Evolutionary conservation across 2,797 vertebrate species (phyloP).

Genomic region (Sphenodon punctatus): DNA sequence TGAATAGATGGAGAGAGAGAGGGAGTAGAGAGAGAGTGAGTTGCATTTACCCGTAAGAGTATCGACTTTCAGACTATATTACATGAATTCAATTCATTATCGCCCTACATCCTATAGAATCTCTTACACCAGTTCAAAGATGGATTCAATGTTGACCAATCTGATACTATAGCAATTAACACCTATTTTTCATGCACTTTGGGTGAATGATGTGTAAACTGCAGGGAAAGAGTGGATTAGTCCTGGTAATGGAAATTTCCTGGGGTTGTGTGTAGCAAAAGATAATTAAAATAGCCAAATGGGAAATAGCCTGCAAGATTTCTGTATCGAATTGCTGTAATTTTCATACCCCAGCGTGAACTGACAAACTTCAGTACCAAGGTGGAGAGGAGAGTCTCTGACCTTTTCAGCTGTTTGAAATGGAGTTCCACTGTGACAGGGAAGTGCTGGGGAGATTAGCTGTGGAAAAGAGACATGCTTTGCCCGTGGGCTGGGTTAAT

Average conservation of each 20-base stretch:
- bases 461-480: conserved; percentile 43
- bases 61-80: background rate
- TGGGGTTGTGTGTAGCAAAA: background rate
- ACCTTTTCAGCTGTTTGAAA: conserved; percentile 67
- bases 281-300: background rate
- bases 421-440: conserved; percentile 43
- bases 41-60: fast-evolving
- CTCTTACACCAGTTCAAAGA: background rate
- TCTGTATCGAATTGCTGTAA: background rate
- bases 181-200: background rate
- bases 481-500: conserved; percentile 59
- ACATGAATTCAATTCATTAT: background rate
- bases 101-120: background rate
- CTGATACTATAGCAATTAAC: background rate
- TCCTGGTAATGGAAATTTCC: background rate
- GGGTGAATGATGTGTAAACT: background rate
- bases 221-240: background rate
- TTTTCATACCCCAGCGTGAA: conserved; percentile 16
- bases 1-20: too few species aligned
- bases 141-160: background rate
- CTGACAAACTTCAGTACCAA: conserved; percentile 8
- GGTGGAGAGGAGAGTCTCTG: conserved; percentile 25
- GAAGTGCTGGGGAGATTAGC: conserved; percentile 54
- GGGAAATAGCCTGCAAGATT: background rate
- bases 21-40: too few species aligned